A percentile compares a stretch with the other conserved stretches of the same genome.
These are phyloP conservation scores for Synodontis membranacea DNA, from an alignment of 2,113 vertebrate species.

Conservation along the genomic window DNA sequence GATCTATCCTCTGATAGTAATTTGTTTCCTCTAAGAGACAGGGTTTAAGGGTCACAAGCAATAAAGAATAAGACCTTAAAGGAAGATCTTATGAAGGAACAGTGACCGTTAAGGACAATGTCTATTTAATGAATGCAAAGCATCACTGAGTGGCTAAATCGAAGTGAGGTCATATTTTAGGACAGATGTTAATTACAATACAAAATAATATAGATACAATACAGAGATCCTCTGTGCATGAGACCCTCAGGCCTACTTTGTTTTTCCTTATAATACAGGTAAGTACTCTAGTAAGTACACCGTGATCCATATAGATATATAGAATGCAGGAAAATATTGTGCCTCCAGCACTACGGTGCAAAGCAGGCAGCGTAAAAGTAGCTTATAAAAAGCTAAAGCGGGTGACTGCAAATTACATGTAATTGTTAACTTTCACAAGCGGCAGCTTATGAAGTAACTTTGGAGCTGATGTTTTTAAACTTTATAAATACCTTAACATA, in stretches of 20 bases:
- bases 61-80: neutral
- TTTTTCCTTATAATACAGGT: neutral
- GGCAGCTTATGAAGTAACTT: neutral
- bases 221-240: neutral
- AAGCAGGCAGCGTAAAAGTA: constrained; percentile 9
- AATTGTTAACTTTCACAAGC: neutral
- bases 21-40: constrained; percentile 56
- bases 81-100: neutral
- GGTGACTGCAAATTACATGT: constrained; percentile 7
- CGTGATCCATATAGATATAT: neutral
- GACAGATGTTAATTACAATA: constrained; percentile 1
- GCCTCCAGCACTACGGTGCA: neutral
- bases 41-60: neutral
- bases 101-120: neutral
- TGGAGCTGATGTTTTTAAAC: neutral
- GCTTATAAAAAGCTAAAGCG: neutral
- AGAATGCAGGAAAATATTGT: neutral
- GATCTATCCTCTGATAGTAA: constrained; percentile 59
- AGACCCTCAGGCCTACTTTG: neutral
- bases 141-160: neutral
- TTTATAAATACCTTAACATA: neutral
- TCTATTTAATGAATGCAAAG: constrained; percentile 3
- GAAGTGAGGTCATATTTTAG: neutral
- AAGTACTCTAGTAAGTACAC: neutral
- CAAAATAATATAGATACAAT: no score